A percentile compares a stretch with the other conserved stretches of the same genome.
phyloP scores from a whole-genome alignment of 2,797 vertebrate species.

The Galago senegalensis region DNA sequence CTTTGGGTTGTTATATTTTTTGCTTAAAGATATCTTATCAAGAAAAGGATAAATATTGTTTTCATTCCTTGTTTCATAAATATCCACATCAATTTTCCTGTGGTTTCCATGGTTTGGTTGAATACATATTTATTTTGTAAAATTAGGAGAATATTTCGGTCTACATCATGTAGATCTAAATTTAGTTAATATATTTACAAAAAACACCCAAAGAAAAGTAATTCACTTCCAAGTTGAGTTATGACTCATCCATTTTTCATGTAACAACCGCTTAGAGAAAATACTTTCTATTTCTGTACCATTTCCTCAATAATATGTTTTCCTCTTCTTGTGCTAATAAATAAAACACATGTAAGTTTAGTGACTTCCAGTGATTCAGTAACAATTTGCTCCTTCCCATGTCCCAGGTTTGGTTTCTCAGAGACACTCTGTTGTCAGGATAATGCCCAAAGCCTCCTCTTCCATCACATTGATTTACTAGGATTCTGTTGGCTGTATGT shows the following conservation, averaged over 20 bases:
- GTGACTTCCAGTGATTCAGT: neutral
- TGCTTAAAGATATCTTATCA: neutral
- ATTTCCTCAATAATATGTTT: neutral
- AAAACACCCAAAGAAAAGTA: neutral
- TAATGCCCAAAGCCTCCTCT: neutral
- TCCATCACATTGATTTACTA: neutral
- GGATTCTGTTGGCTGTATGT: neutral
- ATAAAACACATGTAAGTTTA: neutral
- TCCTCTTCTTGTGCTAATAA: neutral
- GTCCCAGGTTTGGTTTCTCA: neutral
- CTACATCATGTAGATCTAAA: neutral
- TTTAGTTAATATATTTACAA: neutral
- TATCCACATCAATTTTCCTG: neutral
- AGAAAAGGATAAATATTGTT: neutral
- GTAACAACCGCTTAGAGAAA: constrained; percentile 33
- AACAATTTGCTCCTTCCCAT: neutral
- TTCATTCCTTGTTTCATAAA: neutral
- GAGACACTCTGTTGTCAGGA: neutral
- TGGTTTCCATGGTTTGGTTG: neutral
- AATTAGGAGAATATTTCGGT: neutral
- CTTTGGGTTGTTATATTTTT: neutral
- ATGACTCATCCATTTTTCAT: neutral
- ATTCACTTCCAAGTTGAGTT: constrained; percentile 13
- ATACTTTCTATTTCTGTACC: constrained; percentile 30
- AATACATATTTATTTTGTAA: neutral